Conservation (phyloP, 2,888 invertebrate species). For the Xylota segnis region DNA sequence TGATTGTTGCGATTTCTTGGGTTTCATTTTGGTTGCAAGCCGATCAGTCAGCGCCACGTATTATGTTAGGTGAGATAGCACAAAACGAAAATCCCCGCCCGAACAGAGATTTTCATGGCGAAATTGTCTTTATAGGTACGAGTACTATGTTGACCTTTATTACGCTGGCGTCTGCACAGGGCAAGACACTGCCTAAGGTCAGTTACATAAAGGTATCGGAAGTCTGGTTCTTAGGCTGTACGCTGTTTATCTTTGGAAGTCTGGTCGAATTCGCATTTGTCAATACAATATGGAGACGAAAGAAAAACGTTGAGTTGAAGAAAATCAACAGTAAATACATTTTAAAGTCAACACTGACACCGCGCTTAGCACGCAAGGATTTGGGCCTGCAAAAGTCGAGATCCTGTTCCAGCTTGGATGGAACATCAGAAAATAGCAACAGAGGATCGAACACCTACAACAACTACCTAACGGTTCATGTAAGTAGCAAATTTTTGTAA, state of each 20-base stretch:
- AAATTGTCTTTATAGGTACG: conserved; percentile 85
- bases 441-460: conserved; percentile 86
- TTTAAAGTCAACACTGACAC: conserved; percentile 92
- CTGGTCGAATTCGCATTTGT: conserved; percentile 95
- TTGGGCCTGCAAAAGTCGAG: conserved; percentile 89
- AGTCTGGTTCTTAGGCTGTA: conserved; percentile 95
- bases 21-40: conserved; percentile 96
- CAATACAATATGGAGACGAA: conserved; percentile 94
- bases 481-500: conserved; percentile 82
- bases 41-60: conserved; percentile 93
- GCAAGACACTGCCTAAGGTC: conserved; percentile 93
- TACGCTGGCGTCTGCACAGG: conserved; percentile 93
- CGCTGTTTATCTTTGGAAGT: conserved; percentile 93
- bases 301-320: conserved; percentile 85
- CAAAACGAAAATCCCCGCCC: background rate
- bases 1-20: conserved; percentile 94
- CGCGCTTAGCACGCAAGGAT: conserved; percentile 90
- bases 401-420: conserved; percentile 90
- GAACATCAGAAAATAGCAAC: conserved; percentile 81
- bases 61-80: conserved; percentile 88
- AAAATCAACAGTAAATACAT: conserved; percentile 91
- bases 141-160: conserved; percentile 95
- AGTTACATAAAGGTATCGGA: conserved; percentile 96
- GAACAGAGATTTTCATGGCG: background rate
- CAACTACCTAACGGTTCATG: conserved; percentile 91